Evolutionary conservation across 2,888 invertebrate genomes (phyloP).

Genomic region (Atherix ibis): DNA sequence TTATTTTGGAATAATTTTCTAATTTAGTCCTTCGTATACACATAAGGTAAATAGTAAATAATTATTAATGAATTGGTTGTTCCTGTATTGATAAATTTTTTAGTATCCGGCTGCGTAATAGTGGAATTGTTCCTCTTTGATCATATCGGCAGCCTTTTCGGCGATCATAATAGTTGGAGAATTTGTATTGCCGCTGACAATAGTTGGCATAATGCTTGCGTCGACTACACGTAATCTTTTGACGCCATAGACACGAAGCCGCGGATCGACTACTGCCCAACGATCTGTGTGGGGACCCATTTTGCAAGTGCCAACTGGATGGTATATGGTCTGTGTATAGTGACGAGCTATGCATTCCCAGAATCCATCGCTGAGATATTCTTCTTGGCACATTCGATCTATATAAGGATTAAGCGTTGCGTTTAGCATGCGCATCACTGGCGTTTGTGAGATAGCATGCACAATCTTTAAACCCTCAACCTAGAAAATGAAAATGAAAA

Average conservation of each 20-base stretch:
- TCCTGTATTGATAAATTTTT: no score
- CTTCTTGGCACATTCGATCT: conserved; percentile 46
- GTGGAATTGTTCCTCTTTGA: conserved; percentile 35
- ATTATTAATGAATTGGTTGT: no score
- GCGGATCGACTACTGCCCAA: conserved; percentile 47
- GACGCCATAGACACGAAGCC: conserved; percentile 46
- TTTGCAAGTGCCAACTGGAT: conserved; percentile 57
- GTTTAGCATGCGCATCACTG: conserved; percentile 43
- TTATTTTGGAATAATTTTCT: no score
- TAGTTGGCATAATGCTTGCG: conserved; percentile 58
- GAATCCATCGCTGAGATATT: conserved; percentile 47
- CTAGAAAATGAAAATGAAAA: conserved; percentile 25
- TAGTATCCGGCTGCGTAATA: no score
- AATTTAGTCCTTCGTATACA: no score
- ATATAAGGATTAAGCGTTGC: conserved; percentile 45
- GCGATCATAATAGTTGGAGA: conserved; percentile 65
- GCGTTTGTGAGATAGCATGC: conserved; percentile 42
- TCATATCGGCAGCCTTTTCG: conserved; percentile 60
- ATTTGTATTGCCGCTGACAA: conserved; percentile 57
- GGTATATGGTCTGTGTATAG: conserved; percentile 56
- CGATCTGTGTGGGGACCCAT: conserved; percentile 45
- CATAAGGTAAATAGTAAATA: no score
- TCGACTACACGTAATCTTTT: conserved; percentile 51
- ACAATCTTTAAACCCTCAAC: conserved; percentile 60
- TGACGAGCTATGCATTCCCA: conserved; percentile 53